Evolutionary conservation across 1,140 invertebrate species (phyloP), one percentile per base, ranked within the genome.

Genomic region (Zaprionus vittiger): DNA sequence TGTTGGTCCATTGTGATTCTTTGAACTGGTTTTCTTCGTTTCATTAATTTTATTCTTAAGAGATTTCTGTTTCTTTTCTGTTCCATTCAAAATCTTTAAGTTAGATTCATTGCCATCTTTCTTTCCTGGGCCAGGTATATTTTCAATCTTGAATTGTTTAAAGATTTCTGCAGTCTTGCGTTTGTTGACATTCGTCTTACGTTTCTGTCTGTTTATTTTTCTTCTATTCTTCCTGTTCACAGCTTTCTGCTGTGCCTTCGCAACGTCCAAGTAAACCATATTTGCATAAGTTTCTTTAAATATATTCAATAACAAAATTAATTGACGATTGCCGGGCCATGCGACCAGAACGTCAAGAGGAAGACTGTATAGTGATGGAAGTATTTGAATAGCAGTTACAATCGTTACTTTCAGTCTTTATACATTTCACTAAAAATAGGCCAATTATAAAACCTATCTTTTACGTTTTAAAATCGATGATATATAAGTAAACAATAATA

Each of bases 241-340:
- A 17, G n/a, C 2, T 47, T 17, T 47, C n/a, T 47, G n/a, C 9
- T 47, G 6, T 17, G 41, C 17, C n/a, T 47, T 47, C 2, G 17
- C 41, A 47, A 17, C n/a, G 41, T 47, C 7, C 9, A 47, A 47
- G n/a, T n/a, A 47, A 47, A 47, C 41, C 41, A 47, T 47, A 3
- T 47, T n/a, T 47, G n/a, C 6, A 47, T 47, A 9, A 17, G 41
- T 7, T 47, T 7, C n/a, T 47, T 9, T 3, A 20, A 47, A 28
- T 28, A 37, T 65, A 4, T 2, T 11, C 14, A 65, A 20, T 52
- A 15, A 12, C 15, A 9, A n/a, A 28, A 1, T 17, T 22, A 49
- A 44, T n/a, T 15, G 38, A 47, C 56, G n/a, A 60, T 31, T 67
- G 49, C 67, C 80, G 60, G 80, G 75, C 80, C 80, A 82, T 83